A percentile compares a stretch with the other conserved stretches of the same genome.
Evolutionary conservation across 2,888 invertebrate genomes (phyloP).

Genomic region (Cloeon dipterum): DNA sequence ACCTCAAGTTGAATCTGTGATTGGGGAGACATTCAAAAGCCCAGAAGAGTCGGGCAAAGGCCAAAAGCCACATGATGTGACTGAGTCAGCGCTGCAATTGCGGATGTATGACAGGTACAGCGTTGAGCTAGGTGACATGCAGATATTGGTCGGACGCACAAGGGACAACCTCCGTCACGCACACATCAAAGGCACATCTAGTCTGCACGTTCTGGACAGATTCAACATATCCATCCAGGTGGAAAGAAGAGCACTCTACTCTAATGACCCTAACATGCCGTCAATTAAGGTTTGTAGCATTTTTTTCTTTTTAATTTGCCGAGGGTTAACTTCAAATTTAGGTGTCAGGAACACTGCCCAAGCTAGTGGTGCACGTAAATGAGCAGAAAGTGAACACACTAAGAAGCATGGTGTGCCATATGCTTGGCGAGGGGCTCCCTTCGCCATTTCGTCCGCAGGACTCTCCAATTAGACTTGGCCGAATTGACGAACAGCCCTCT

Average conservation of each 20-base stretch:
- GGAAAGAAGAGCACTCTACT: slow-evolving; percentile 58
- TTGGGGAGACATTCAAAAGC: too few species aligned
- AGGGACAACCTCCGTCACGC: slow-evolving; percentile 81
- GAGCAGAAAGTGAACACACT: slow-evolving; percentile 64
- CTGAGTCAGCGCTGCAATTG: slow-evolving; percentile 36
- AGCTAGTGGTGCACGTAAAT: slow-evolving; percentile 71
- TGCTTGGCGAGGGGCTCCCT: slow-evolving; percentile 19
- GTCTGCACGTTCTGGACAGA: slow-evolving; percentile 63
- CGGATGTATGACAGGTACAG: slow-evolving; percentile 46
- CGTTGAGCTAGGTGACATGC: slow-evolving; percentile 53
- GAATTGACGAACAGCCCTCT: not conserved
- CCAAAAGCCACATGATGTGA: slow-evolving; percentile 13
- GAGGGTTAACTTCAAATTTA: not conserved
- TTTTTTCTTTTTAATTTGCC: not conserved
- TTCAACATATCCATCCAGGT: slow-evolving; percentile 48
- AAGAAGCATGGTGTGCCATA: slow-evolving; percentile 26
- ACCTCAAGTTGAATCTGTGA: slow-evolving; percentile 48
- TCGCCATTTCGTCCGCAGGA: slow-evolving; percentile 18
- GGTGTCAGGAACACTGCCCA: slow-evolving; percentile 70
- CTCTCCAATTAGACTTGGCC: not conserved
- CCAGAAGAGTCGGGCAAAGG: slow-evolving; percentile 5
- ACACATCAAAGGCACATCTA: slow-evolving; percentile 59
- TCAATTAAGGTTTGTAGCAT: slow-evolving; percentile 53
- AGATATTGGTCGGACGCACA: slow-evolving; percentile 70
- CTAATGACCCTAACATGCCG: slow-evolving; percentile 70